Evolutionary conservation across 2,113 vertebrate genomes (phyloP).

Genomic region (Psilopogon haemacephalus): DNA sequence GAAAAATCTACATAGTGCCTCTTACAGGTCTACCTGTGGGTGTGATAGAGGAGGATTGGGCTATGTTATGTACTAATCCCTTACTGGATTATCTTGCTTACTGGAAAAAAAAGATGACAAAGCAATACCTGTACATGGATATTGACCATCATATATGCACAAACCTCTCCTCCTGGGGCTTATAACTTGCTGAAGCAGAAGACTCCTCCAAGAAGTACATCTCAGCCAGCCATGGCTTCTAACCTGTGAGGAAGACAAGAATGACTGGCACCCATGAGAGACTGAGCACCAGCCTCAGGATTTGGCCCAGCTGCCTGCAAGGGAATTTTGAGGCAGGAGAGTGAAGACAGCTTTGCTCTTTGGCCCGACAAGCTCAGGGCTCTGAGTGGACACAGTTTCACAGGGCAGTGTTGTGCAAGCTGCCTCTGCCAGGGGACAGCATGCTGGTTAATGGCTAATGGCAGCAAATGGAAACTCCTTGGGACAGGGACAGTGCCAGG

Average conservation of each 20-base stretch:
- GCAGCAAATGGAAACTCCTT: background rate
- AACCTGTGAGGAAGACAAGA: background rate
- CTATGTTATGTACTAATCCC: background rate
- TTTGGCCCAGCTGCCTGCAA: background rate
- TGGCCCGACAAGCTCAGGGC: background rate
- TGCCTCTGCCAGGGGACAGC: background rate
- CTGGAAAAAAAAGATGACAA: background rate
- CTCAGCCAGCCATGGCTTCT: background rate
- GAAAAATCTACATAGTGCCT: background rate
- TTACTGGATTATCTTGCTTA: background rate
- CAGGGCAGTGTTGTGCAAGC: background rate
- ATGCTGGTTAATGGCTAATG: background rate
- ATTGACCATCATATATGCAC: rapidly evolving
- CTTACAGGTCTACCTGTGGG: background rate
- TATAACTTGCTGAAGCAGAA: background rate
- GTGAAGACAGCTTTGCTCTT: background rate
- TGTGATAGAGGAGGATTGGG: background rate
- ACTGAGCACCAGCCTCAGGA: background rate
- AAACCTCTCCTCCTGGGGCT: background rate
- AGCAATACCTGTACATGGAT: background rate
- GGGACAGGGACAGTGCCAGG: background rate
- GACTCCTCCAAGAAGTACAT: background rate
- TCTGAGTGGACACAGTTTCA: rapidly evolving
- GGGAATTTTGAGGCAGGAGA: background rate
- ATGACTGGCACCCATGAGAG: rapidly evolving